Evolutionary conservation across 2,797 vertebrate species (phyloP), one percentile per base, ranked within the genome.

Genomic region (Tapirus indicus): DNA sequence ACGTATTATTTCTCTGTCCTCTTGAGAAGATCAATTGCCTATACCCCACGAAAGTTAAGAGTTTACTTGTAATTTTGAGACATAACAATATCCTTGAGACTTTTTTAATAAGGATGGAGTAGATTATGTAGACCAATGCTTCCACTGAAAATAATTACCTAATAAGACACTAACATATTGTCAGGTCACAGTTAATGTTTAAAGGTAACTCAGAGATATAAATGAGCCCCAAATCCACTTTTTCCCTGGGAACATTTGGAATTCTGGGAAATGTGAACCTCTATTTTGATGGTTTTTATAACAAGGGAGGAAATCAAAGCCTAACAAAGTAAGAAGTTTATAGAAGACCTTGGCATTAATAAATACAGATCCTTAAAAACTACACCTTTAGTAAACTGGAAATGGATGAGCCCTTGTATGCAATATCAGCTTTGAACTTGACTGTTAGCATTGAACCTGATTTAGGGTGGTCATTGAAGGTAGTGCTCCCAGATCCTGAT

Each of bases 381-480:
- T 49, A 60, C 17, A 86, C 10, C 10, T 60, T 84, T 38, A 66
- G 44, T 47, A 69, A 91, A 35, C 32, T 71, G n/a, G 54, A 85
- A 93, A 60, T 35, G 20, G 21, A 77, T 83, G 12, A 77, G 13
- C 1, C 35, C 6, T 66, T 69, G 12, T 78, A 9, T 77, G 14
- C 5, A 54, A 52, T 96, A 89, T 95, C 14, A 86, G 54, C 18
- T 79, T 82, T 80, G 27, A 94, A 78, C 64, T 96, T 83, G 35
- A 74, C 49, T 85, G 91, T 78, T 88, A 91, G n/a, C 9, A 14
- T 83, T 72, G 68, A 95, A 89, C 6, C 95, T 94, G 32, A 94
- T 88, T 94, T 88, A 72, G 66, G 32, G 54, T n/a, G 54, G 23
- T 93, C 74, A 47, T 41, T 88, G 49, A 69, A 89, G 27, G 29